Evolutionary conservation across 2,888 invertebrate species (phyloP), one percentile per base, ranked within the genome.

Genomic region (Osedax frankpressi): DNA sequence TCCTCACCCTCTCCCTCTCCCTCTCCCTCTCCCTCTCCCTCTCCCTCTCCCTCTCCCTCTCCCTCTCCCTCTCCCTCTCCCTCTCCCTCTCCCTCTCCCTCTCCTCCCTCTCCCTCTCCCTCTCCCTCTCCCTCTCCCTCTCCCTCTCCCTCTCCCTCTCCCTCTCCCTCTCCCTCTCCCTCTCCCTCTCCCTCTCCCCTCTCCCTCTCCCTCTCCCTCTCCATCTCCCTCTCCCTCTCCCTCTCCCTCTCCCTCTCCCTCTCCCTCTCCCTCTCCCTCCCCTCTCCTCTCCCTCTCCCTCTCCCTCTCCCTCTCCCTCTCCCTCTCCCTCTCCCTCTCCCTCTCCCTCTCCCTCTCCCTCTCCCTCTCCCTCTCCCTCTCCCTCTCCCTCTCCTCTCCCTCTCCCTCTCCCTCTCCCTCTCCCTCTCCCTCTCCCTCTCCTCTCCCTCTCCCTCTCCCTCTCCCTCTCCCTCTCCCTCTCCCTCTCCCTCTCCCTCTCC

Each of bases 251-350:
- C n/a, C n/a, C n/a, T n/a, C n/a, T n/a, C n/a, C n/a, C n/a, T n/a
- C n/a, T n/a, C n/a, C n/a, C n/a, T n/a, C n/a, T n/a, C n/a, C n/a
- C n/a, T n/a, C n/a, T n/a, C n/a, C n/a, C n/a, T n/a, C n/a, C n/a
- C n/a, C n/a, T n/a, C n/a, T n/a, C n/a, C n/a, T n/a, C n/a, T n/a
- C n/a, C 71, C 59, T 73, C 73, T 44, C 59, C 44, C 73, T 72
- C 30, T 73, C 73, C 71, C 3, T 73, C 73, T 72, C 30, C 19
- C 59, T 24, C 74, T 74, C 74, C 60, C 73, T 74, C 74, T 63
- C 60, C 63, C 74, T 63, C 14, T 65, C 73, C 25, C 73, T 73
- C 30, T 3, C 28, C 0, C 44, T 59, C 59, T 1, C 19, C 24
- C 59, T 59, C 59, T 24, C 14, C 19, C 0, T 59, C 59, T 24